These are phyloP conservation scores for Hemicrepidius hirtus DNA, from an alignment of 2,888 invertebrate species.

Conservation along the genomic window DNA sequence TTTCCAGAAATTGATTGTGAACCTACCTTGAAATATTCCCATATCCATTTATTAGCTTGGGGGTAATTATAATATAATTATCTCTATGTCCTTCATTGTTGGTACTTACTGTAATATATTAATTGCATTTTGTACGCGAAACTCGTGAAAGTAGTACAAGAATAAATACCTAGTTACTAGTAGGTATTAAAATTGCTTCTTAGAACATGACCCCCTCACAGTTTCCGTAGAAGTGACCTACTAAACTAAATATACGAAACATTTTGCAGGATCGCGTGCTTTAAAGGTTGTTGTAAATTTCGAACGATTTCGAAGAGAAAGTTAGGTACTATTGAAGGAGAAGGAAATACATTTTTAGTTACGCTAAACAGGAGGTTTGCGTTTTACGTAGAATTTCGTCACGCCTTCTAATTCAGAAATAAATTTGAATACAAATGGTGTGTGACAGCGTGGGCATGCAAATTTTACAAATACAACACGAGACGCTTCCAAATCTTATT, in stretches of 20 bases:
- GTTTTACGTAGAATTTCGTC: conserved; percentile 46
- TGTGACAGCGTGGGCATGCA: conserved; percentile 32
- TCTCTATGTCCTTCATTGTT: conserved; percentile 2
- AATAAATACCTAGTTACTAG: conserved; percentile 14
- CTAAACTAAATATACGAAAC: conserved; percentile 43
- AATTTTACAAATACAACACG: conserved; percentile 23
- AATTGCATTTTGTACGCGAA: conserved; percentile 4
- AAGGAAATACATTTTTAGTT: conserved; percentile 12
- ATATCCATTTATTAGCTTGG: too few relatives aligned
- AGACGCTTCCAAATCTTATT: conserved; percentile 31
- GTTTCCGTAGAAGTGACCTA: conserved; percentile 41
- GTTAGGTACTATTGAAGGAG: conserved; percentile 22
- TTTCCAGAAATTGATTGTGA: too few relatives aligned
- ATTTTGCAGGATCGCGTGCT: conserved; percentile 24
- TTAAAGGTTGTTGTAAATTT: conserved; percentile 15
- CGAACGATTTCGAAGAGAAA: conserved; percentile 23
- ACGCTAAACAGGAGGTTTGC: conserved; percentile 22
- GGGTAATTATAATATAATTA: too few relatives aligned
- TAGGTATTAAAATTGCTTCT: conserved; percentile 31
- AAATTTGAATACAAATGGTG: conserved; percentile 35
- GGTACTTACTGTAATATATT: neutral
- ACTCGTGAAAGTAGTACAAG: conserved; percentile 16
- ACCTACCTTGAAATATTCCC: too few relatives aligned
- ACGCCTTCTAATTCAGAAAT: conserved; percentile 44
- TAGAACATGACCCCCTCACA: conserved; percentile 39